Evolutionary conservation across 2,888 invertebrate genomes (phyloP).

Genomic region (Eristalinus aeneus): DNA sequence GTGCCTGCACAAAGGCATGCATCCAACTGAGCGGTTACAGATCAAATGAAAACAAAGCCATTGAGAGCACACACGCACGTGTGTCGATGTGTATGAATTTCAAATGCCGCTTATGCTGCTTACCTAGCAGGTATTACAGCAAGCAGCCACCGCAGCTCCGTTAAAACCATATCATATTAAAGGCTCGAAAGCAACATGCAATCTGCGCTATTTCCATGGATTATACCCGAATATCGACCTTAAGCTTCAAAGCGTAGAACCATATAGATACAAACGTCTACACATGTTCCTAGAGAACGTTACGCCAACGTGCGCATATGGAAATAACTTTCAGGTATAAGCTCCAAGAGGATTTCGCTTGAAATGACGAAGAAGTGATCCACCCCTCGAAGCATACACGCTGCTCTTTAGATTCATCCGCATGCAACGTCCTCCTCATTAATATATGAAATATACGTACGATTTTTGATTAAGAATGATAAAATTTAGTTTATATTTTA

Average conservation of each 20-base stretch:
- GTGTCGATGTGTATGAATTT: neutral
- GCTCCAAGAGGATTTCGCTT: constrained; percentile 1
- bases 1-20: neutral
- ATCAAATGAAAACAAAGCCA: neutral
- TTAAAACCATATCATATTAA: neutral
- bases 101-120: neutral
- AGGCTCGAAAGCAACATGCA: neutral
- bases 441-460: neutral
- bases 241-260: neutral
- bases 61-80: neutral
- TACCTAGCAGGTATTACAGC: neutral
- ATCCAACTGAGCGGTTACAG: neutral
- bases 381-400: neutral
- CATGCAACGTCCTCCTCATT: constrained; percentile 10
- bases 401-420: neutral
- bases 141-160: neutral
- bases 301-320: neutral
- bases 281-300: neutral
- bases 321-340: constrained; percentile 15
- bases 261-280: neutral
- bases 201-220: neutral
- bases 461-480: neutral
- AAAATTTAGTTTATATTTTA: neutral
- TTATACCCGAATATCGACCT: neutral
- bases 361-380: neutral